Evolutionary conservation across 2,888 invertebrate genomes (phyloP).

Genomic region (Ernsta delagoae): DNA sequence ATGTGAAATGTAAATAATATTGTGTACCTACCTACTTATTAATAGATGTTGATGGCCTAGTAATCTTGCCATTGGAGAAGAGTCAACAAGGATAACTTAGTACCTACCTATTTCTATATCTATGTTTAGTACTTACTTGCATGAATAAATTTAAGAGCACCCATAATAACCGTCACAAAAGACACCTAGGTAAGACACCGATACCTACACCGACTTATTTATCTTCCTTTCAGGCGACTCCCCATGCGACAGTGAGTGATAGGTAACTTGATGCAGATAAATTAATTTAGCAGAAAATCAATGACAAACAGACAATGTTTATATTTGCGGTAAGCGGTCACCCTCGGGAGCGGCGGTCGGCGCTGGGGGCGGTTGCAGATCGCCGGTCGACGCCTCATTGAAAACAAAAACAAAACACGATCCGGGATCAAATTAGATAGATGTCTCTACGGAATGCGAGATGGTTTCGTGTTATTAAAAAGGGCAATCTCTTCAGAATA

Average conservation of each 20-base stretch:
- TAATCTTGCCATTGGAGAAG: too few relatives aligned
- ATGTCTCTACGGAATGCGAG: constrained; percentile 51
- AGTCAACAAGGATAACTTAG: too few relatives aligned
- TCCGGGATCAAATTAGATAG: constrained; percentile 72
- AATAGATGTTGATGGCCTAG: too few relatives aligned
- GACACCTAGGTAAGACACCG: too few relatives aligned
- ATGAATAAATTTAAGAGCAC: not conserved
- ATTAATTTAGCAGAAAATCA: constrained; percentile 83
- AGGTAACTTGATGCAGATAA: constrained; percentile 55
- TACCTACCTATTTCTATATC: too few relatives aligned
- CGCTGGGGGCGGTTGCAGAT: constrained; percentile 46
- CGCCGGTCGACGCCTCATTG: constrained; percentile 64
- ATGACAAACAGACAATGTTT: constrained; percentile 76
- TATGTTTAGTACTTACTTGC: too few relatives aligned
- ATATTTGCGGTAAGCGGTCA: constrained; percentile 63
- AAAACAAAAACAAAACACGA: constrained; percentile 77
- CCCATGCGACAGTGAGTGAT: constrained; percentile 41
- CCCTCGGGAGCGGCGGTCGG: too few relatives aligned
- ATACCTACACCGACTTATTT: too few relatives aligned
- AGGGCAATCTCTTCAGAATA: constrained; percentile 7
- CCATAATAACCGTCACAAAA: not conserved
- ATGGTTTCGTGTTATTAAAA: constrained; percentile 3
- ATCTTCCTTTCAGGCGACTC: constrained; percentile 20
- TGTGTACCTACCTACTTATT: too few relatives aligned
- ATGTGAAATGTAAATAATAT: too few relatives aligned